These are phyloP conservation scores for Leuctra nigra DNA, from an alignment of 2,888 invertebrate genomes.

Conservation along the genomic window DNA sequence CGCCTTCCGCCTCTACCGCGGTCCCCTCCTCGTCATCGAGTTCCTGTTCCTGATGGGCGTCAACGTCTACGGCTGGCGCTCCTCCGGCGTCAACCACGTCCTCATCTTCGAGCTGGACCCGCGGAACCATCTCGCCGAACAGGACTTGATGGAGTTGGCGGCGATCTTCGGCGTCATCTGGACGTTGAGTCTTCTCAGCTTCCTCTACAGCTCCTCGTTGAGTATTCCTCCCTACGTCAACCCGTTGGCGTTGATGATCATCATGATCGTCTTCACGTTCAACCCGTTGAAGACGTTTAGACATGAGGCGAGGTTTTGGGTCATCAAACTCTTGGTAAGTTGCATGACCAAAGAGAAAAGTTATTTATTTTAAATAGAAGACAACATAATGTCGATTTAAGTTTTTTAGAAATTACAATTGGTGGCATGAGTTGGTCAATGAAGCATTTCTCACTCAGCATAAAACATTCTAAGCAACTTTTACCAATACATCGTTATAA, in stretches of 20 bases:
- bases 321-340: constrained; percentile 79
- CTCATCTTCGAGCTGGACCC: constrained; percentile 96
- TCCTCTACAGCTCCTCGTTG: constrained; percentile 53
- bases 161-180: constrained; percentile 92
- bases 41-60: constrained; percentile 93
- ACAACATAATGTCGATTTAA: no score
- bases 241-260: constrained; percentile 75
- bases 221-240: constrained; percentile 89
- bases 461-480: no score
- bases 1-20: constrained; percentile 88
- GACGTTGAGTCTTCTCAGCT: constrained; percentile 83
- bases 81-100: constrained; percentile 96
- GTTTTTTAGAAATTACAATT: no score
- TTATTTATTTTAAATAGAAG: no score
- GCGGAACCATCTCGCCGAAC: constrained; percentile 86
- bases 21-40: constrained; percentile 85
- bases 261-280: constrained; percentile 73
- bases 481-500: no score
- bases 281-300: constrained; percentile 91
- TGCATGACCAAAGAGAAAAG: no score
- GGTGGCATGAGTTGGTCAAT: no score
- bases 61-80: constrained; percentile 95
- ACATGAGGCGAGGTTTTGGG: constrained; percentile 92
- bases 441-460: no score
- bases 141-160: constrained; percentile 90